phyloP scores from a whole-genome alignment of 2,888 invertebrate species.

The Cantharis nigra region DNA sequence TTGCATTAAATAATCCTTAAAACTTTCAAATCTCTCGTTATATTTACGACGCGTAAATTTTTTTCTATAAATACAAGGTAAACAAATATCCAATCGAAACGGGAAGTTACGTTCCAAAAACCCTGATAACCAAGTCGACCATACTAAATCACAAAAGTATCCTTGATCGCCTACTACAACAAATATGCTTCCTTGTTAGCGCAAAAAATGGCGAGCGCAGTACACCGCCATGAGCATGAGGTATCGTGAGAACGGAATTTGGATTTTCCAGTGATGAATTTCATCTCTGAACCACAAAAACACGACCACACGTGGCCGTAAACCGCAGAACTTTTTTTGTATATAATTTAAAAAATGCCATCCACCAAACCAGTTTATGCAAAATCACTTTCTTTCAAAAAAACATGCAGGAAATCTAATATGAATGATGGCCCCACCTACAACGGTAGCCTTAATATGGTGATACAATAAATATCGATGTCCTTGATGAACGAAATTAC shows the following conservation, averaged over 20 bases:
- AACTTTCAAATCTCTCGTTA: neutral
- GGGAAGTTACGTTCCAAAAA: neutral
- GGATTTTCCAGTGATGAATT: slow-evolving; percentile 29
- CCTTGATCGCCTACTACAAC: slow-evolving; percentile 5
- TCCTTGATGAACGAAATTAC: neutral
- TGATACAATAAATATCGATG: neutral
- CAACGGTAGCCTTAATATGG: neutral
- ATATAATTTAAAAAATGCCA: neutral
- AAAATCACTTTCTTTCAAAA: neutral
- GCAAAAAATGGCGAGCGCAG: neutral
- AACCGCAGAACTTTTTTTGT: neutral
- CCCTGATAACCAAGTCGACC: neutral
- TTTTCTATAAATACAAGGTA: neutral
- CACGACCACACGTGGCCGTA: neutral
- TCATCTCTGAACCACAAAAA: neutral
- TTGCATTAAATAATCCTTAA: neutral
- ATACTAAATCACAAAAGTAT: neutral
- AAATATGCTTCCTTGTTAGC: neutral
- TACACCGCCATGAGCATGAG: neutral
- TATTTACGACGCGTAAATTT: neutral
- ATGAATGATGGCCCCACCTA: neutral
- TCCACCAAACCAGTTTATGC: neutral
- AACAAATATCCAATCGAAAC: neutral
- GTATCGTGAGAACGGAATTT: slow-evolving; percentile 15
- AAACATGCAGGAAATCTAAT: neutral